A percentile compares a stretch with the other conserved stretches of the same genome.
Conservation (phyloP, 2,113 vertebrate species). For the Diglossa brunneiventris region DNA sequence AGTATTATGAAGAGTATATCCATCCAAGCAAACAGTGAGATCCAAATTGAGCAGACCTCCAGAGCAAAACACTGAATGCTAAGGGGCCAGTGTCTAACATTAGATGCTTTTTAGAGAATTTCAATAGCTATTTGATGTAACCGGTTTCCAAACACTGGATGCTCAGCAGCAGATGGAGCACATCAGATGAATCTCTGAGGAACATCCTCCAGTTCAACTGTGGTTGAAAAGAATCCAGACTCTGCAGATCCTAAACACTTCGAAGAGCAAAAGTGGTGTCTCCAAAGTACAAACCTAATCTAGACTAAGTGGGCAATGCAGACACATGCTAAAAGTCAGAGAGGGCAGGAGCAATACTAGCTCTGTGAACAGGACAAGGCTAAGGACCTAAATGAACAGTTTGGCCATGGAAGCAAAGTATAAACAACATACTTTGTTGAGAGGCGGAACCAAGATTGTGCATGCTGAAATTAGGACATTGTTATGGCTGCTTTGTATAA, state of each 20-base stretch:
- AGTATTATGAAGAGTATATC: neutral
- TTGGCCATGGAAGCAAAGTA: neutral
- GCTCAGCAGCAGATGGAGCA: neutral
- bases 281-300: neutral
- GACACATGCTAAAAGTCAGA: neutral
- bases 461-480: neutral
- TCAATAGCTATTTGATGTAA: neutral
- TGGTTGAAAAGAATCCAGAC: neutral
- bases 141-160: neutral
- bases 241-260: neutral
- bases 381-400: neutral
- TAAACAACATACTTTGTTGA: neutral
- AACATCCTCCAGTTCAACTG: neutral
- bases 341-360: neutral
- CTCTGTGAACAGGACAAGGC: neutral
- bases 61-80: neutral
- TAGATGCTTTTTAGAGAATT: neutral
- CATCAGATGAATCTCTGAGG: neutral
- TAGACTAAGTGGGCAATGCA: neutral
- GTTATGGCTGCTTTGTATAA: neutral
- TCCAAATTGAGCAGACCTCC: neutral
- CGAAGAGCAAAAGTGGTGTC: neutral
- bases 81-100: neutral
- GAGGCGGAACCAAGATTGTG: neutral
- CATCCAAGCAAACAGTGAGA: neutral